Evolutionary conservation across 2,113 vertebrate genomes (phyloP).

Genomic region (Alaudala cheleensis): DNA sequence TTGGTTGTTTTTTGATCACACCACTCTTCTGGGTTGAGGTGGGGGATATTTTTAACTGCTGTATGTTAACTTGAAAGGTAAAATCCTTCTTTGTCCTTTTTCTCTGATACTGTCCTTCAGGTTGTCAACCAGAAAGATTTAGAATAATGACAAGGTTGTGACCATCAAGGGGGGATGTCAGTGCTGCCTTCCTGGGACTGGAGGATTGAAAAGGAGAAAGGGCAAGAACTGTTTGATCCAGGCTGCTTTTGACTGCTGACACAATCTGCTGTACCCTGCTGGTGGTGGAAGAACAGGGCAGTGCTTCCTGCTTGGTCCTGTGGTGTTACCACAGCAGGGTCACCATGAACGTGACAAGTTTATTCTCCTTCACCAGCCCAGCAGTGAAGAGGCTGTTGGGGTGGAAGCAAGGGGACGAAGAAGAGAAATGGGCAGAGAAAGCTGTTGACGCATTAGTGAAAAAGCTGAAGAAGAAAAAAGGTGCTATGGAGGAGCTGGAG

Average conservation of each 20-base stretch:
- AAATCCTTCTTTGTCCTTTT: not conserved
- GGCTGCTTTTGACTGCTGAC: not conserved
- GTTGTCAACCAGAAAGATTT: constrained; percentile 3
- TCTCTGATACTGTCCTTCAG: constrained; percentile 23
- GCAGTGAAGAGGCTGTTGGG: constrained; percentile 95
- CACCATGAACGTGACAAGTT: constrained; percentile 94
- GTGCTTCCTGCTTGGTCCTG: not conserved
- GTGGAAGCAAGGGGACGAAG: constrained; percentile 97
- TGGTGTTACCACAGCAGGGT: not conserved
- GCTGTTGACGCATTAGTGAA: constrained; percentile 95
- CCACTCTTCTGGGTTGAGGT: not conserved
- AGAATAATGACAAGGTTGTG: not conserved
- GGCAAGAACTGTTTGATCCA: not conserved
- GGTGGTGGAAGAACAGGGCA: not conserved
- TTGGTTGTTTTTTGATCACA: not conserved
- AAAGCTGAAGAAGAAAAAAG: constrained; percentile 98
- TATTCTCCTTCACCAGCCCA: constrained; percentile 98
- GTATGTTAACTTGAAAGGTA: not conserved
- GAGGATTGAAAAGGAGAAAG: not conserved
- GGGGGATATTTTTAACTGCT: not conserved
- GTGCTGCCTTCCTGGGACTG: not conserved
- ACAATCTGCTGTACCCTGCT: not conserved
- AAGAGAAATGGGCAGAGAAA: constrained; percentile 98
- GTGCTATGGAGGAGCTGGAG: constrained; percentile 98
- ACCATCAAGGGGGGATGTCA: constrained; percentile 35